Percentiles rank a stretch among this genome's conserved stretches.
phyloP scores from a whole-genome alignment of 2,797 vertebrate species.

The Nyctalus aviator region DNA sequence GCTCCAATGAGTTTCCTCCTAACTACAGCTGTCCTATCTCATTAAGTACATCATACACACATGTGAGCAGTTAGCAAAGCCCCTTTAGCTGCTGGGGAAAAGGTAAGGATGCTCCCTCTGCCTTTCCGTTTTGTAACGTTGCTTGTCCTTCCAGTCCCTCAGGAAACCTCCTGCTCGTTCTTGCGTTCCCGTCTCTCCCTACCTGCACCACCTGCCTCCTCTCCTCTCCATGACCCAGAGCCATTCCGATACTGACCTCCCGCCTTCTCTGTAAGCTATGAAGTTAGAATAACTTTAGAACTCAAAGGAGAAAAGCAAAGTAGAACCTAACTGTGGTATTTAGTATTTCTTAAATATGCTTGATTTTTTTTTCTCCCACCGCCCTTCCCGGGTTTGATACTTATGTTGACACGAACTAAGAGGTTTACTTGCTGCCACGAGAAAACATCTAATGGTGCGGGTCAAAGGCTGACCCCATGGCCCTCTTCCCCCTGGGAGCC shows the following conservation, averaged over 20 bases:
- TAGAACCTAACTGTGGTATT: not conserved
- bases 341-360: not conserved
- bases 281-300: not conserved
- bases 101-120: not conserved
- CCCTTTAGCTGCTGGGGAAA: not conserved
- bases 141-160: not conserved
- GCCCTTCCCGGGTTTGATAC: not conserved
- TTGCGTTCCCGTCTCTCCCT: not conserved
- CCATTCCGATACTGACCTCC: not conserved
- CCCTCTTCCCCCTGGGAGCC: not conserved
- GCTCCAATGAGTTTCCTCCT: slow-evolving; percentile 15
- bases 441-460: not conserved
- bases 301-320: slow-evolving; percentile 19
- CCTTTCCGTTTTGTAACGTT: not conserved
- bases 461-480: not conserved
- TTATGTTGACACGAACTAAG: not conserved
- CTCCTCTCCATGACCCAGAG: not conserved
- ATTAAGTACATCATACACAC: not conserved
- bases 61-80: not conserved
- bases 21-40: not conserved
- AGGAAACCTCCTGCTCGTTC: not conserved
- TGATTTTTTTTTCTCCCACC: not conserved
- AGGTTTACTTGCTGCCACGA: not conserved
- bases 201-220: not conserved
- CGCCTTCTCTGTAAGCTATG: not conserved